A percentile compares a stretch with the other conserved stretches of the same genome.
These are phyloP conservation scores for Rhynchophorus ferrugineus DNA, from an alignment of 1,140 invertebrate genomes.

Conservation along the genomic window DNA sequence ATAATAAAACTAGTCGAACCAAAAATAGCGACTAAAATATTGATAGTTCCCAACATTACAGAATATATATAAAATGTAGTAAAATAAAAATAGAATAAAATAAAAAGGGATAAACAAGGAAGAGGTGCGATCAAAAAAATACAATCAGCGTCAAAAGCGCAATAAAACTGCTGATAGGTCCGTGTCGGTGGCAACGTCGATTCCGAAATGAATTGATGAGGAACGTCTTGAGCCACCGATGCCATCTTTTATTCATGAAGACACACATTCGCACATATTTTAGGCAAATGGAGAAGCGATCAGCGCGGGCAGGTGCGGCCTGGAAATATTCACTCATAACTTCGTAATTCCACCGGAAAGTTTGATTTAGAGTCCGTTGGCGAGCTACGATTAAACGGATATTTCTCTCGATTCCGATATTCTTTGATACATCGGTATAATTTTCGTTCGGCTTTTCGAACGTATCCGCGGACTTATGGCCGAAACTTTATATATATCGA, in stretches of 20 bases:
- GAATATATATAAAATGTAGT: too few relatives aligned
- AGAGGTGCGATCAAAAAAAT: too few relatives aligned
- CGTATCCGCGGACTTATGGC: too few relatives aligned
- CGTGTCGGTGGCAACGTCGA: background rate
- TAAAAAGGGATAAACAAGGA: too few relatives aligned
- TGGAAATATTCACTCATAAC: slow-evolving; percentile 31
- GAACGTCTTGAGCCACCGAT: background rate
- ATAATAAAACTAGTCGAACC: too few relatives aligned
- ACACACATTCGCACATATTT: slow-evolving; percentile 30
- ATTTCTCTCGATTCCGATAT: background rate
- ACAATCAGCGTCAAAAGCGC: background rate
- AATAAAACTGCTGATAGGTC: background rate
- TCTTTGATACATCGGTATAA: background rate
- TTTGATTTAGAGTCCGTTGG: slow-evolving; percentile 30
- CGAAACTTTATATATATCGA: too few relatives aligned
- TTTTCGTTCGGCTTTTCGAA: background rate
- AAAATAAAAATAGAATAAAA: too few relatives aligned
- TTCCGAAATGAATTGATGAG: slow-evolving; percentile 5
- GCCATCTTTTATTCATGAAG: slow-evolving; percentile 30
- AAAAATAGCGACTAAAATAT: too few relatives aligned
- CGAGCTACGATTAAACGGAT: slow-evolving; percentile 10
- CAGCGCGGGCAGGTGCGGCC: slow-evolving; percentile 24
- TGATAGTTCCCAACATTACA: too few relatives aligned
- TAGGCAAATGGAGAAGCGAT: slow-evolving; percentile 32
- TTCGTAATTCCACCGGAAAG: slow-evolving; percentile 26